phyloP scores from a whole-genome alignment of 2,113 vertebrate species.

The Acinonyx jubatus region DNA sequence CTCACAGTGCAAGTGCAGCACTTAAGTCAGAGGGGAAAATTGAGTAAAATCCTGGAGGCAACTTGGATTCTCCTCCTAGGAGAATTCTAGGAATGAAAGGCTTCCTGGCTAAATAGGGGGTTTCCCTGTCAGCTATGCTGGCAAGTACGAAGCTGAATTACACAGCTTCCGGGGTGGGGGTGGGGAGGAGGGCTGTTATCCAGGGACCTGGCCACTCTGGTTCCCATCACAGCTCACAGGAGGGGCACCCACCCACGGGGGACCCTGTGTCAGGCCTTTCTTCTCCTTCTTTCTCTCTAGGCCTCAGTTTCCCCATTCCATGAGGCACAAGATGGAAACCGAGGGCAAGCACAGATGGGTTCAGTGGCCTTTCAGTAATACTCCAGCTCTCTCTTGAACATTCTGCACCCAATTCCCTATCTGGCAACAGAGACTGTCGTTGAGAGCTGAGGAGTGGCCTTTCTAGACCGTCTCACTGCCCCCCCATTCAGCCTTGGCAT shows the following conservation, averaged over 20 bases:
- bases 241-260: too few relatives aligned
- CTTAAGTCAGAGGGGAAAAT: not conserved
- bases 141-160: not conserved
- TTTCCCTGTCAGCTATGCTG: not conserved
- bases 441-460: not conserved
- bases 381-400: not conserved
- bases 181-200: not conserved
- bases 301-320: not conserved
- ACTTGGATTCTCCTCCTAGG: not conserved
- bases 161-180: not conserved
- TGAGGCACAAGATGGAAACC: not conserved
- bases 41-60: not conserved
- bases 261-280: not conserved
- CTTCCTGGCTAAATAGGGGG: not conserved
- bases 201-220: not conserved
- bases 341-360: not conserved
- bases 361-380: not conserved
- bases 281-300: not conserved
- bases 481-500: not conserved
- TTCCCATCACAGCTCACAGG: not conserved
- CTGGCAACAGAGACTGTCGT: accelerated
- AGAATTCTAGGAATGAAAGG: not conserved
- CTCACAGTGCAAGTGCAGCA: not conserved
- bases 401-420: not conserved
- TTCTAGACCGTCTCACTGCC: not conserved